A percentile compares a stretch with the other conserved stretches of the same genome.
phyloP scores from a whole-genome alignment of 64 coral and sea anemone species.

The Stichodactyla mertensii region DNA sequence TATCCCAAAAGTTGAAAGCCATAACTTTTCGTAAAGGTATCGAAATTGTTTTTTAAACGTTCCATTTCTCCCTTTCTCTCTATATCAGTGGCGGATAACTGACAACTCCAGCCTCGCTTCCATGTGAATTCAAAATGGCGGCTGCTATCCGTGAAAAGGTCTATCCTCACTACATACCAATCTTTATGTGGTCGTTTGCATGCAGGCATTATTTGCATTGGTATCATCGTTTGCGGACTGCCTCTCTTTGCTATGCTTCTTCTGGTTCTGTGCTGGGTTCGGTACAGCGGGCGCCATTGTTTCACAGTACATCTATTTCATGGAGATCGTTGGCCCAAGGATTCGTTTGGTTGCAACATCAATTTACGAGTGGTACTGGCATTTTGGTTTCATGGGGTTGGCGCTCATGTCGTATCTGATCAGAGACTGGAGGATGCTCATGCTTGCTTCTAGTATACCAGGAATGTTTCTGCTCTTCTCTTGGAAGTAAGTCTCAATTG shows the following conservation, averaged over 20 bases:
- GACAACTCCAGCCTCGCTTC: too few relatives aligned
- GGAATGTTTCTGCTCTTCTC: background rate
- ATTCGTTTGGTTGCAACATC: background rate
- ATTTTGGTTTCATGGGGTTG: background rate
- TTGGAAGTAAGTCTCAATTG: background rate
- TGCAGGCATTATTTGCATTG: background rate
- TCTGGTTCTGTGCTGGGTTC: background rate
- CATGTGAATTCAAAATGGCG: too few relatives aligned
- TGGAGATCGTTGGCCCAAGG: slow-evolving; percentile 6
- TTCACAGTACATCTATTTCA: background rate
- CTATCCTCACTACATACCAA: too few relatives aligned
- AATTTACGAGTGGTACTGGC: background rate
- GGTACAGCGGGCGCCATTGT: background rate
- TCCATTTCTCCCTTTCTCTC: too few relatives aligned
- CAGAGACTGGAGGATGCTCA: slow-evolving; percentile 16
- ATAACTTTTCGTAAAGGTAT: too few relatives aligned
- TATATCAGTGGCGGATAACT: too few relatives aligned
- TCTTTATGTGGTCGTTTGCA: too few relatives aligned
- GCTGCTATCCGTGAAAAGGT: background rate
- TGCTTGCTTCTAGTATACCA: background rate
- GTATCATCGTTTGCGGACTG: background rate
- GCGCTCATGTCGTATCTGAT: background rate
- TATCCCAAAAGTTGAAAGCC: too few relatives aligned
- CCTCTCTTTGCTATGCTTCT: background rate
- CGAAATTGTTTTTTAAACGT: too few relatives aligned